Evolutionary conservation across 2,797 vertebrate species (phyloP).

Genomic region (Botia almorhae): DNA sequence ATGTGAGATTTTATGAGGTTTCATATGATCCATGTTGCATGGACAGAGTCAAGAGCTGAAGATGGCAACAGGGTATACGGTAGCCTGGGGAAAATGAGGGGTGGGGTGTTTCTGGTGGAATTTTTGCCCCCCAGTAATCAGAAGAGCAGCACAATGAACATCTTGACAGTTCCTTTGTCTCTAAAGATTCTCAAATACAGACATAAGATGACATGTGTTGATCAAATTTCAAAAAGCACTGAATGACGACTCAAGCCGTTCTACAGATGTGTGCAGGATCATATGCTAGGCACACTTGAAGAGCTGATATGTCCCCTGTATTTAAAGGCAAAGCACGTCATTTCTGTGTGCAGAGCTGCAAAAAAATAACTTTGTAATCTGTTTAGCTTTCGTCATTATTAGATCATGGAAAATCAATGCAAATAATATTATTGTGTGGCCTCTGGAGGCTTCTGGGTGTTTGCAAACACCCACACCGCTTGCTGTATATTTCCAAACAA

Average conservation of each 20-base stretch:
- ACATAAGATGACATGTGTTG: conserved; percentile 63
- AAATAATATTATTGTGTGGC: too few species aligned
- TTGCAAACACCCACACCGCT: too few species aligned
- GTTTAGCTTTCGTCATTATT: too few species aligned
- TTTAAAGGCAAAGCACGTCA: background rate
- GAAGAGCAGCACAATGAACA: conserved; percentile 34
- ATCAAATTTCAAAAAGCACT: conserved; percentile 71
- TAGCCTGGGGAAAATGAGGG: conserved; percentile 63
- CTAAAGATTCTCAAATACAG: conserved; percentile 59
- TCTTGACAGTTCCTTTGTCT: conserved; percentile 70
- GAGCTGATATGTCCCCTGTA: background rate
- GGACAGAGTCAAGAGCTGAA: background rate
- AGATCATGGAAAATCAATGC: too few species aligned
- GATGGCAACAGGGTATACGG: conserved; percentile 20
- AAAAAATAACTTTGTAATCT: too few species aligned
- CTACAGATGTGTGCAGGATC: conserved; percentile 40
- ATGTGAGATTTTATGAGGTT: too few species aligned
- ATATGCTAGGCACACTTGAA: conserved; percentile 40
- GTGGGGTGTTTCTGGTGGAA: conserved; percentile 40
- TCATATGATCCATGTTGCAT: background rate
- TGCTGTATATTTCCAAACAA: too few species aligned
- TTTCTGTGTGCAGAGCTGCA: background rate
- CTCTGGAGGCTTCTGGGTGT: too few species aligned
- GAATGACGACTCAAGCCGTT: conserved; percentile 56
- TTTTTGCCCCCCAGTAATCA: conserved; percentile 46